Percentiles rank a stretch among this genome's conserved stretches.
These are phyloP conservation scores for Heterochromis multidens DNA, from an alignment of 2,113 vertebrate genomes.

Conservation along the genomic window DNA sequence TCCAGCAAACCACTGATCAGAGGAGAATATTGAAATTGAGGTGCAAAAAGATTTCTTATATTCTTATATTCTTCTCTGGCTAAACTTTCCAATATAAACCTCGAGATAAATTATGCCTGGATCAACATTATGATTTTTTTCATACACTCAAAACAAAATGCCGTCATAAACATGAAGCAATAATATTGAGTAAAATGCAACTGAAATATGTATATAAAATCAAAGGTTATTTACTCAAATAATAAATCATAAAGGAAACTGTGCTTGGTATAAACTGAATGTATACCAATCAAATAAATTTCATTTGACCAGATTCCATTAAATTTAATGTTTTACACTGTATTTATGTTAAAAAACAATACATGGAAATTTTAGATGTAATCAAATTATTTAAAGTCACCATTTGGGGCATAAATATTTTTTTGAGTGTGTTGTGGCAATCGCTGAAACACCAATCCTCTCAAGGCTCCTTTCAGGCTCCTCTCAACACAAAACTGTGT, in stretches of 20 bases:
- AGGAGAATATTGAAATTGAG: background rate
- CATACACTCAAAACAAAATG: background rate
- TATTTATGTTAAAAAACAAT: too few species aligned
- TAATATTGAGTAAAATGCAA: background rate
- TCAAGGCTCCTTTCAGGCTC: too few species aligned
- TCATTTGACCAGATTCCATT: too few species aligned
- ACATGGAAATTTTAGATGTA: too few species aligned
- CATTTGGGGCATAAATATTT: too few species aligned
- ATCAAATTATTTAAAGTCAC: too few species aligned
- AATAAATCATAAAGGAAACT: background rate
- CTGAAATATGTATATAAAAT: background rate
- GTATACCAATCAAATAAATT: background rate
- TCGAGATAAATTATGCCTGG: too few species aligned
- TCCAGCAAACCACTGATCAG: conserved; percentile 6
- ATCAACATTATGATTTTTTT: background rate
- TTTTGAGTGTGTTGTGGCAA: too few species aligned
- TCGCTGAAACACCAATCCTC: too few species aligned
- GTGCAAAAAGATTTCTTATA: background rate
- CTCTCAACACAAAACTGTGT: too few species aligned
- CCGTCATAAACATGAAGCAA: too few species aligned
- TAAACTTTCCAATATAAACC: background rate
- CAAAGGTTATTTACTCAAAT: background rate
- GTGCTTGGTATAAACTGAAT: background rate
- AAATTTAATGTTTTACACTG: too few species aligned
- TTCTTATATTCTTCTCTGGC: background rate